phyloP scores from a whole-genome alignment of 2,797 vertebrate genomes.

The Sarcoramphus papa region DNA sequence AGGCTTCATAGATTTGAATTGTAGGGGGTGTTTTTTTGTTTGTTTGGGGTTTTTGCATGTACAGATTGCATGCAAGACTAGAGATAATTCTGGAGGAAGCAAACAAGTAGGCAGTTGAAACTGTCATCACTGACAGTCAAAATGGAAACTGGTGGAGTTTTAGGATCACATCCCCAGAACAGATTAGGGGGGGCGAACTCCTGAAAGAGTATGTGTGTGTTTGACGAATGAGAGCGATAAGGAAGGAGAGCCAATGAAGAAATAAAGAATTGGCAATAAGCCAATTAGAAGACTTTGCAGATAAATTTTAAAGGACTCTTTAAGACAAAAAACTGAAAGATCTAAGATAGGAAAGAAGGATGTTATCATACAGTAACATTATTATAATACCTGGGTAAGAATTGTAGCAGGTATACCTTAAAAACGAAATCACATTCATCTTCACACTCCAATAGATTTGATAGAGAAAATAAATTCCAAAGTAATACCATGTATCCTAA shows the following conservation, averaged over 20 bases:
- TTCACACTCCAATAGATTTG: neutral
- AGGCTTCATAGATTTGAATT: neutral
- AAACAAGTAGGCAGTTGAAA: neutral
- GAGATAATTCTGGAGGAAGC: neutral
- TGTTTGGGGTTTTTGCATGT: neutral
- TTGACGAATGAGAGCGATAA: neutral
- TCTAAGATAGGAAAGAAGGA: neutral
- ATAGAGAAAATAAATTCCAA: neutral
- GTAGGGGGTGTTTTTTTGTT: neutral
- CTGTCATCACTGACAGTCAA: neutral
- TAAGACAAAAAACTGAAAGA: neutral
- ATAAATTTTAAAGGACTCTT: neutral
- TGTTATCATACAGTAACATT: neutral
- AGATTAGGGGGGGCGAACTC: neutral
- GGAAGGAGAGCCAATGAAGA: neutral
- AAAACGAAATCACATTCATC: neutral
- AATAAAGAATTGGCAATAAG: neutral
- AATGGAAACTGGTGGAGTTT: neutral
- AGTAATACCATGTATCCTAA: neutral
- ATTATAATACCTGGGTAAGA: neutral
- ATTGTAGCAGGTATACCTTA: neutral
- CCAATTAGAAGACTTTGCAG: neutral
- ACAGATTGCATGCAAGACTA: neutral
- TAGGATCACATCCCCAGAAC: neutral
- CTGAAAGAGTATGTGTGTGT: neutral